Conservation (phyloP, 2,113 vertebrate species). For the Pitta sordida region DNA sequence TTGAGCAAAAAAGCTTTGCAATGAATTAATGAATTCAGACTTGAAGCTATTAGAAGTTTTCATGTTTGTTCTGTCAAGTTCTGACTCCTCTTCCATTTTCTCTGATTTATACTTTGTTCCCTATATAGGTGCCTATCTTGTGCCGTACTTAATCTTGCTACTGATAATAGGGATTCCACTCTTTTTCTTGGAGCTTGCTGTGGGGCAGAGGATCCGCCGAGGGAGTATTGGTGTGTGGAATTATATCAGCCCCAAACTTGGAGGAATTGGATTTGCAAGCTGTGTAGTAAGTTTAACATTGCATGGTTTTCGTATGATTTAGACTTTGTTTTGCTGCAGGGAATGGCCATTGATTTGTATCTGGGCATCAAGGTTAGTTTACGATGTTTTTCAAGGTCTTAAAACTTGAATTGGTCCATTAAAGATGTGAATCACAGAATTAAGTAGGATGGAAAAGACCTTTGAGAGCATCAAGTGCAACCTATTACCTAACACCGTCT, state of each 20-base stretch:
- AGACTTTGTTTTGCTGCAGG: not conserved
- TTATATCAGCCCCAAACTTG: constrained; percentile 94
- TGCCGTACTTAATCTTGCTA: constrained; percentile 92
- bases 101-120: constrained; percentile 32
- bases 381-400: not conserved
- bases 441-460: no score
- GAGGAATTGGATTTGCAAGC: constrained; percentile 95
- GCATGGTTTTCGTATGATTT: not conserved
- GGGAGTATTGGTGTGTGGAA: constrained; percentile 99
- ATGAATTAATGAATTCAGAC: not conserved
- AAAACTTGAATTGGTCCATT: not conserved
- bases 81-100: not conserved
- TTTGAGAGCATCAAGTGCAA: no score
- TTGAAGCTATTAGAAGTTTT: not conserved
- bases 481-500: no score
- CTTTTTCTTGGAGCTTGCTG: constrained; percentile 95
- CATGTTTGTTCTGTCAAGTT: not conserved
- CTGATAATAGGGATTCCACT: constrained; percentile 93
- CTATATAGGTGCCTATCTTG: constrained; percentile 90
- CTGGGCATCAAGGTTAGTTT: not conserved
- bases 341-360: not conserved
- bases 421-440: no score
- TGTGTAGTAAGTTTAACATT: constrained; percentile 84
- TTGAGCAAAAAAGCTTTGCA: not conserved
- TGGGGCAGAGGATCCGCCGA: constrained; percentile 91